These are phyloP conservation scores for Phyllopteryx taeniolatus DNA, from an alignment of 2,113 vertebrate genomes.

Conservation along the genomic window DNA sequence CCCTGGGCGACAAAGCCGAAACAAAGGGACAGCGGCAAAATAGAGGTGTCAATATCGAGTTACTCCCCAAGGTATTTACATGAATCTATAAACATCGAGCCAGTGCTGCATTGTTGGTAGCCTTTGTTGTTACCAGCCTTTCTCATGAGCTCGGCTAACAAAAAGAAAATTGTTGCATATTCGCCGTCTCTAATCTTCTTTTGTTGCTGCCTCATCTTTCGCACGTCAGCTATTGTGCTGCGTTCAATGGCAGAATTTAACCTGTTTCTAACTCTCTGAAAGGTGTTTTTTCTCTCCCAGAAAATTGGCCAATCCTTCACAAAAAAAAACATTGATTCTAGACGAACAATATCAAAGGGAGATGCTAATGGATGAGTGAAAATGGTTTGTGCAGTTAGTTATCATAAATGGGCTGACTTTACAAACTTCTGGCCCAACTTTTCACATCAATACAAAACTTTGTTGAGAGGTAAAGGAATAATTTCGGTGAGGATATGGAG, in stretches of 20 bases:
- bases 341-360: constrained; percentile 37
- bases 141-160: constrained; percentile 47
- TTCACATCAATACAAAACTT: constrained; percentile 42
- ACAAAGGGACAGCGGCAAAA: constrained; percentile 44
- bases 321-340: constrained; percentile 46
- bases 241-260: constrained; percentile 22
- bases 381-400: neutral
- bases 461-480: neutral
- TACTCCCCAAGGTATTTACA: constrained; percentile 52
- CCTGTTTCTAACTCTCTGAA: constrained; percentile 14
- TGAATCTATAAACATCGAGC: constrained; percentile 57
- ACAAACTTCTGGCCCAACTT: constrained; percentile 52
- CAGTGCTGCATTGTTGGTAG: constrained; percentile 54
- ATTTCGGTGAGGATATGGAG: neutral
- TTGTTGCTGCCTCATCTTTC: constrained; percentile 1
- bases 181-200: constrained; percentile 15
- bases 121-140: constrained; percentile 67
- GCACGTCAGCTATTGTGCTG: constrained; percentile 2
- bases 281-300: neutral
- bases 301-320: constrained; percentile 19
- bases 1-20: constrained; percentile 34
- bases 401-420: constrained; percentile 28
- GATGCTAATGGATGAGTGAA: constrained; percentile 42
- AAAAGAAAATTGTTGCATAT: constrained; percentile 44
- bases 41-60: constrained; percentile 62